Percentiles rank a stretch among this genome's conserved stretches.
These are phyloP conservation scores for Argentina silus DNA, from an alignment of 2,797 vertebrate species.

Conservation along the genomic window DNA sequence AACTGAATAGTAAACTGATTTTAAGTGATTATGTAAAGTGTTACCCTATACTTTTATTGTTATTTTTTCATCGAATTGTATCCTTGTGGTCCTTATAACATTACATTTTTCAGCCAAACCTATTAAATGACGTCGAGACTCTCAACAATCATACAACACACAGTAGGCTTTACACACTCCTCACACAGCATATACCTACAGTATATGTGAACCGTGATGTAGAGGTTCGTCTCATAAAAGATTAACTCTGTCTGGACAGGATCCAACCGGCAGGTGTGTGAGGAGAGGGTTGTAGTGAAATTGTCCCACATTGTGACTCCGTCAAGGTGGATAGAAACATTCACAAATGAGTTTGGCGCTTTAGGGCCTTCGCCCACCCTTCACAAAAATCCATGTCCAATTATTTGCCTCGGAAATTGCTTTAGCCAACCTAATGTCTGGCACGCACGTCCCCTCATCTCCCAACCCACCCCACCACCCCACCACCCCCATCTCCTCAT, in stretches of 20 bases:
- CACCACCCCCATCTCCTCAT: background rate
- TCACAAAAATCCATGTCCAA: constrained; percentile 63
- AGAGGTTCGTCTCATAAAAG: constrained; percentile 24
- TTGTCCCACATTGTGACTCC: background rate
- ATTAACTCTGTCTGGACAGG: constrained; percentile 17
- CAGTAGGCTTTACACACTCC: too few species aligned
- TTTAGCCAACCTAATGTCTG: constrained; percentile 53
- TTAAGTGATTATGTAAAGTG: too few species aligned
- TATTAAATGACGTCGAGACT: too few species aligned
- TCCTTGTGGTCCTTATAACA: too few species aligned
- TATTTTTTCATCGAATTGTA: too few species aligned
- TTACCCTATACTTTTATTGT: too few species aligned
- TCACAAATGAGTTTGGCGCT: constrained; percentile 58
- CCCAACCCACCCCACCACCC: constrained; percentile 7
- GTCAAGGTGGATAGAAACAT: constrained; percentile 50
- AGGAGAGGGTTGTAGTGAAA: background rate
- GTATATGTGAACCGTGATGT: background rate
- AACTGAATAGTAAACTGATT: too few species aligned
- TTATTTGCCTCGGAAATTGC: constrained; percentile 64
- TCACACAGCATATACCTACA: too few species aligned
- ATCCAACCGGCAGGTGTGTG: background rate
- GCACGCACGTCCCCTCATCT: constrained; percentile 16
- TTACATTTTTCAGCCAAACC: too few species aligned
- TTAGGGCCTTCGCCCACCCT: constrained; percentile 51
- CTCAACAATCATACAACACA: too few species aligned